Evolutionary conservation across 2,888 invertebrate species (phyloP).

Genomic region (Drosophila nigricruria): DNA sequence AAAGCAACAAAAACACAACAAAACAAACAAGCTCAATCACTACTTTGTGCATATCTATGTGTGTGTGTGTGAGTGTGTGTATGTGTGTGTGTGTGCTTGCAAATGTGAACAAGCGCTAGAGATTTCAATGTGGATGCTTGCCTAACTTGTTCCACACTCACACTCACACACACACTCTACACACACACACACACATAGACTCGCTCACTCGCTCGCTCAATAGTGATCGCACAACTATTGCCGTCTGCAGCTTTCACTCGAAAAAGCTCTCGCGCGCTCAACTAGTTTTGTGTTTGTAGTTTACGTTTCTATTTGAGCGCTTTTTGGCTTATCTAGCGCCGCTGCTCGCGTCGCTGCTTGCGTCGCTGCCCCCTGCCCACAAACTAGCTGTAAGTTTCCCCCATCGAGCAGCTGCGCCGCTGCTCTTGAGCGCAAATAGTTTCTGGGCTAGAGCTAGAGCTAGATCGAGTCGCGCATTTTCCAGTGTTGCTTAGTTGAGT

Average conservation of each 20-base stretch:
- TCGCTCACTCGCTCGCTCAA: background rate
- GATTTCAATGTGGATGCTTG: constrained; percentile 1
- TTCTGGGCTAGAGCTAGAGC: constrained; percentile 63
- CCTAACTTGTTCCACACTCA: background rate
- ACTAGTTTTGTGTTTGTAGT: constrained; percentile 58
- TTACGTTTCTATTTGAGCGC: constrained; percentile 61
- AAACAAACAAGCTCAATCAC: constrained; percentile 34
- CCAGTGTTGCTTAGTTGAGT: constrained; percentile 61
- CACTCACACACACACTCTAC: background rate
- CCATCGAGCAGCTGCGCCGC: constrained; percentile 14
- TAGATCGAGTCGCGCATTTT: constrained; percentile 67
- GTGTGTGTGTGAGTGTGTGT: background rate
- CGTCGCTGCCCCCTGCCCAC: constrained; percentile 12
- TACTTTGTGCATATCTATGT: constrained; percentile 18
- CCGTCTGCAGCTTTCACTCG: constrained; percentile 44
- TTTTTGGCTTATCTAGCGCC: constrained; percentile 45
- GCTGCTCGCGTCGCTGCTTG: background rate
- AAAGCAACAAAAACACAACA: constrained; percentile 37
- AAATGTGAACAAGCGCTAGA: constrained; percentile 2
- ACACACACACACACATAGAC: background rate
- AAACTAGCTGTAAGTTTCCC: constrained; percentile 52
- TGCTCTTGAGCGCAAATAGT: constrained; percentile 69
- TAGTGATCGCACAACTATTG: constrained; percentile 5
- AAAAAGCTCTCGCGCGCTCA: constrained; percentile 46
- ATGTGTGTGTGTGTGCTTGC: background rate